Base-by-base conservation (phyloP, 2,888 invertebrate species). In the Orthosia gracilis region DNA sequence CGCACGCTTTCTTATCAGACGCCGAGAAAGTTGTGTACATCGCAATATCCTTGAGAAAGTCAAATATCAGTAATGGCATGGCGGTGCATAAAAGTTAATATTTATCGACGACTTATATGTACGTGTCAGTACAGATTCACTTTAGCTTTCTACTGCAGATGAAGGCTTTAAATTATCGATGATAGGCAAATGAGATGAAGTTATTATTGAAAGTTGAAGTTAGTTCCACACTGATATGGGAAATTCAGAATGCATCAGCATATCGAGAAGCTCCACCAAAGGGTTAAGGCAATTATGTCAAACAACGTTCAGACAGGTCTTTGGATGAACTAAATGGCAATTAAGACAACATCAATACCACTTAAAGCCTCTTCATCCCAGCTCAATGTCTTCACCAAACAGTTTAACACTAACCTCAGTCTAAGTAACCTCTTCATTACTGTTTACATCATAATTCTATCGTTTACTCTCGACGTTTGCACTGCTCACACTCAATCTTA, bases 21-120 rank as follows among this genome's bases (percentile, higher is more conserved):
- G 45, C 52, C 64, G 82, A 57, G 85, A 86, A 86, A 86, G 86
- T 85, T 77, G 80, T 52, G 26, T 57, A 40, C 55, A 68, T 58
- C 49, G 85, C 83, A 80, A 88, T 88, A 88, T 91, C 89, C 89
- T 89, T 84, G 90, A 88, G 91, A 92, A 93, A 92, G 92, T 90
- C 87, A 86, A 89, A 89, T 89, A 91, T 91, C 83, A 85, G 85
- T 89, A 91, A 92, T 88, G 89, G 91, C 89, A 92, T 88, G 89
- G 91, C 89, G 91, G 90, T 93, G 91, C 91, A 92, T 92, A 87
- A 89, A 91, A 91, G 89, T 86, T 89, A 92, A 92, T 91, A 91
- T 91, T 93, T 92, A 91, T 89, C 81, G 86, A 84, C 84, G 76
- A 81, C 76, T 80, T 78, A 81, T 83, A 82, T 71, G 76, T 82